Base-by-base conservation (phyloP, 2,113 vertebrate genomes). In the Shinisaurus crocodilurus region DNA sequence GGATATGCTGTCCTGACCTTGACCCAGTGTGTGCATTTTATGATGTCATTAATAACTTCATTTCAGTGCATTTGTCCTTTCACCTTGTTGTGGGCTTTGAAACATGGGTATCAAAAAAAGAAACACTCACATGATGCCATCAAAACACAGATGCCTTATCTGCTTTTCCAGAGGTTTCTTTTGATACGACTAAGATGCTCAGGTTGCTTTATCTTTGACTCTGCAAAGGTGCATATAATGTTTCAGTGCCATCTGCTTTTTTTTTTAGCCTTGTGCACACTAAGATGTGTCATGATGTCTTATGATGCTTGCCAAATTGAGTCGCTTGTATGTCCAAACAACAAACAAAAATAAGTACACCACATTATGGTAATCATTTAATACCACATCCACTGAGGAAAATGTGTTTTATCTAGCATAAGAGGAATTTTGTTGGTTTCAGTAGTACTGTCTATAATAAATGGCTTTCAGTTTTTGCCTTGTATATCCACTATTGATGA, bases 1-100 rank as follows among this genome's bases (percentile, higher is more conserved):
- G 7, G 86, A 80, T 32, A 40, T 63, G 6, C 43, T 93, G n/a
- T 34, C 69, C 50, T 89, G 93, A 94, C 85, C 94, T 95, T 95
- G 93, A 94, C 88, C 84, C 18, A 76, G 85, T 18, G 1, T 82
- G 5, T 83, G n/a, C 2, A 60, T 85, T 94, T 94, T 92, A 85
- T 87, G 60, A 48, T n/a, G 7, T n/a, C 88, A 70, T 45, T 86
- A 91, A 88, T 88, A 85, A 1, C 32, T 75, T 32, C 87, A 88
- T 94, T 82, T 86, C 3, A 67, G 15, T 29, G 43, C 0, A 2
- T 91, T 45, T 83, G 10, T 88, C 65, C 91, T 88, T 63, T 65
- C 12, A 86, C 40, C 0, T 48, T 90, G 63, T 67, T 89, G 25
- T 57, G 1, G 84, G 63, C 25, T 89, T 93, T 82, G 25, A 74